Conservation (phyloP, 64 coral and sea anemone genomes). For the Stichodactyla helianthus region DNA sequence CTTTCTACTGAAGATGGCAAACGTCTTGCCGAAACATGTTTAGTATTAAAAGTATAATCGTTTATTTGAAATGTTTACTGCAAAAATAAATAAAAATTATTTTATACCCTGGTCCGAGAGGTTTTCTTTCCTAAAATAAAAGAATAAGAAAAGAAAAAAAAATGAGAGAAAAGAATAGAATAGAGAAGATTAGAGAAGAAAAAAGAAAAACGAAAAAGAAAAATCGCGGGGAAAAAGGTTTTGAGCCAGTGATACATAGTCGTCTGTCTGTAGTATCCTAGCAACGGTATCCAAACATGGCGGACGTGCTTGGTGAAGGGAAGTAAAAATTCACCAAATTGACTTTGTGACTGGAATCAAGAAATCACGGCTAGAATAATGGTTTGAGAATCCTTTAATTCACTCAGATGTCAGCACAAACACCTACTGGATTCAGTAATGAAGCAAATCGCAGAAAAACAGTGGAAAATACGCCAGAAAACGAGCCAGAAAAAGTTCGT, state of each 20-base stretch:
- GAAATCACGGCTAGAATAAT: background rate
- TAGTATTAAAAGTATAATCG: too few relatives aligned
- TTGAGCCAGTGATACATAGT: background rate
- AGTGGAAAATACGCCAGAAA: background rate
- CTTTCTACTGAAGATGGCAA: too few relatives aligned
- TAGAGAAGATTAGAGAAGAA: background rate
- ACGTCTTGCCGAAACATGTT: too few relatives aligned
- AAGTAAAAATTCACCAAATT: slow-evolving; percentile 15
- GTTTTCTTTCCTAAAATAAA: background rate
- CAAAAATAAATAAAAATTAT: too few relatives aligned
- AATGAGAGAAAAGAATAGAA: background rate
- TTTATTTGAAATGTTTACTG: too few relatives aligned
- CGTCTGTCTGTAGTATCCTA: background rate
- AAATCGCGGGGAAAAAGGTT: background rate
- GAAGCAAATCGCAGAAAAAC: background rate
- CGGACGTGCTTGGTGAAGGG: background rate
- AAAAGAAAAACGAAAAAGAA: background rate
- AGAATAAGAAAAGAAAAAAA: background rate
- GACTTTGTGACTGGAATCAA: slow-evolving; percentile 8
- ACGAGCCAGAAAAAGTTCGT: background rate
- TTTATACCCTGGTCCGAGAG: too few relatives aligned
- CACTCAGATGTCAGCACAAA: background rate
- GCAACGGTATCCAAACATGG: slow-evolving; percentile 5
- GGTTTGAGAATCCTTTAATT: background rate
- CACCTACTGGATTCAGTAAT: background rate